Evolutionary conservation across 2,888 invertebrate genomes (phyloP).

Genomic region (Cheilosia urbana): DNA sequence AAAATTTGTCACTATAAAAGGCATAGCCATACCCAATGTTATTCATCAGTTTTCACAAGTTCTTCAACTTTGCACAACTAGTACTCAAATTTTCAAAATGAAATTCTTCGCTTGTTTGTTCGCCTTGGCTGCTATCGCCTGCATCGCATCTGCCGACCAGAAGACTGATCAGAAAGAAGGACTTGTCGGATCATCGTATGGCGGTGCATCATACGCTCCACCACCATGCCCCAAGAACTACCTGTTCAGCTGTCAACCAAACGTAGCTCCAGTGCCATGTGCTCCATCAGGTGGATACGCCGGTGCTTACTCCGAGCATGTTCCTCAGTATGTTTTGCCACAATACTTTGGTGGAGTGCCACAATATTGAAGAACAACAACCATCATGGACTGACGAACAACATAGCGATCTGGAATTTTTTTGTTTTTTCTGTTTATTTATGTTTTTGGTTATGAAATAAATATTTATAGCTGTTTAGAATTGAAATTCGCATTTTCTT

Average conservation of each 20-base stretch:
- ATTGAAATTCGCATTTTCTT: background rate
- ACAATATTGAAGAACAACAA: conserved; percentile 37
- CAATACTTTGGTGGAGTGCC: conserved; percentile 21
- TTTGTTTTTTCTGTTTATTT: conserved; percentile 40
- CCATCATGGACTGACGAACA: conserved; percentile 12
- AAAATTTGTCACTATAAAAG: conserved; percentile 45
- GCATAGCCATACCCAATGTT: background rate
- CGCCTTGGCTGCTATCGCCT: conserved; percentile 77
- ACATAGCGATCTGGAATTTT: conserved; percentile 12
- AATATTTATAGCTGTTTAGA: conserved; percentile 1
- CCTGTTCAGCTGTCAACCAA: conserved; percentile 80
- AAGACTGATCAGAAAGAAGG: conserved; percentile 58
- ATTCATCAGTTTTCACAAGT: conserved; percentile 57
- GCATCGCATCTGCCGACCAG: conserved; percentile 77
- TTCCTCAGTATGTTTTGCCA: conserved; percentile 69
- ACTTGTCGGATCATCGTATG: conserved; percentile 53
- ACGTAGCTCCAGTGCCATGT: conserved; percentile 80
- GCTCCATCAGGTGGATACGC: conserved; percentile 77
- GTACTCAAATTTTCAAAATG: conserved; percentile 76
- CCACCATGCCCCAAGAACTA: conserved; percentile 80
- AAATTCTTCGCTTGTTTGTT: conserved; percentile 79
- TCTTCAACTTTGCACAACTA: conserved; percentile 32
- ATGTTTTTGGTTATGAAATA: conserved; percentile 33
- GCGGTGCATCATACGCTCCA: conserved; percentile 54
- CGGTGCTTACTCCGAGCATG: conserved; percentile 80